Evolutionary conservation across 2,797 vertebrate genomes (phyloP), one percentile per base, ranked within the genome.

Genomic region (Falco berigora): DNA sequence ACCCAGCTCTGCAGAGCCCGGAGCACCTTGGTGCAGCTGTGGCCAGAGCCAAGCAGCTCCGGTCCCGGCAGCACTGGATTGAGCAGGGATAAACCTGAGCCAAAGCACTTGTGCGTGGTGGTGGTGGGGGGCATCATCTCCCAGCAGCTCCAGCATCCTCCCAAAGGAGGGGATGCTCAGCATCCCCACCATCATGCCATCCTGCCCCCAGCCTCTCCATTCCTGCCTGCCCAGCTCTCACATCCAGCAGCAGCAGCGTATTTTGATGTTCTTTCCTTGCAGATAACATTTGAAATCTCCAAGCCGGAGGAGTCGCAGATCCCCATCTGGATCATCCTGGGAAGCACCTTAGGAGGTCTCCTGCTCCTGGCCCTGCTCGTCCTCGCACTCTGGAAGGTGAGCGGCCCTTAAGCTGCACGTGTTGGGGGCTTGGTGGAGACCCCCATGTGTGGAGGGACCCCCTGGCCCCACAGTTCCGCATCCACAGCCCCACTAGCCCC

Each of bases 371-470:
- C 99, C 25, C 98, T 99, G 85, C 98, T 99, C 6, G 98, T 98
- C 85, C 98, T 99, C 3, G 98, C 97, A 2, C 98, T 99, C 53
- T 99, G 99, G 99, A 99, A 99, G 99, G 99, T 99, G 97, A 98
- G 97, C 16, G 62, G n/a, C 46, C 19, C 36, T 36, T 14, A 1
- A 73, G n/a, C 34, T 1, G 0, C 0, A 0, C 0, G 0, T 2
- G 2, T 1, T 3, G 44, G 56, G 42, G 19, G 23, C 27, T 34
- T 8, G 1, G 4, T 4, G 14, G 47, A 38, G 10, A 61, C 12
- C 19, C 10, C 18, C 5, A 5, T 0, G 12, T 1, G 0, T 6
- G 46, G 59, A 86, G 28, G 16, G 19, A 46, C 17, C 27, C 10
- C 24, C 20, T 6, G 23, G 2, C 17, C 18, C 42, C 36, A 28